Conservation (phyloP, 92 coral and sea anemone species). For the Nematostella vectensis region DNA sequence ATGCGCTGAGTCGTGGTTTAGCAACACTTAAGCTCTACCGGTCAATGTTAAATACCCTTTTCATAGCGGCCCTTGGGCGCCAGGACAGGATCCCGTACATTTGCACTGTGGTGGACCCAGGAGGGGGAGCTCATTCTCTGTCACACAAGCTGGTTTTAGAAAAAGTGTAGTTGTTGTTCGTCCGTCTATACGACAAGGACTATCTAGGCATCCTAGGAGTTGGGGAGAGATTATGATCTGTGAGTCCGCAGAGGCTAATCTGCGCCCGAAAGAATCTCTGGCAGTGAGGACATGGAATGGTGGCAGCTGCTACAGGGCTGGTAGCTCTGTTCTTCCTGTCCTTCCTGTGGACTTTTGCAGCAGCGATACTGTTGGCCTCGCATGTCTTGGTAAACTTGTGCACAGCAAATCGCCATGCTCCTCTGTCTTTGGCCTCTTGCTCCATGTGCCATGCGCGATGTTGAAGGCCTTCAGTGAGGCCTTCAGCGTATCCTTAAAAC, state of each 20-base stretch:
- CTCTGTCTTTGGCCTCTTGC: background rate
- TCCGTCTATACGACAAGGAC: background rate
- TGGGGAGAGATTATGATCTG: background rate
- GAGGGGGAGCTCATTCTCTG: too few relatives aligned
- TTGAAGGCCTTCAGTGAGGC: conserved; percentile 24
- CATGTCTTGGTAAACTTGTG: background rate
- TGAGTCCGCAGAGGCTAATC: conserved; percentile 1
- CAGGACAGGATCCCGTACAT: too few relatives aligned
- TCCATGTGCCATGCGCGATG: conserved; percentile 5
- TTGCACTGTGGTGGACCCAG: too few relatives aligned
- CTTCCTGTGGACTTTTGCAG: background rate
- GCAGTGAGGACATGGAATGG: conserved; percentile 2
- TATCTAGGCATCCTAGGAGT: background rate
- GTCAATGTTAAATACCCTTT: too few relatives aligned
- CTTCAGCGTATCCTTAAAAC: conserved; percentile 15
- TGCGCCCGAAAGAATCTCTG: background rate
- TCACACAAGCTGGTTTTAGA: background rate
- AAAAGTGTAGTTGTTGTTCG: background rate
- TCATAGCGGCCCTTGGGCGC: too few relatives aligned
- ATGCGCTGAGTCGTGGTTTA: too few relatives aligned
- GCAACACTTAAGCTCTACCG: too few relatives aligned
- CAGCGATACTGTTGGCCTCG: background rate
- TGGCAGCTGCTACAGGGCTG: background rate
- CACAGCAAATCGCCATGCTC: background rate
- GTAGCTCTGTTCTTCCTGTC: background rate